phyloP scores from a whole-genome alignment of 2,888 invertebrate genomes.

The Caenorhabditis wallacei region DNA sequence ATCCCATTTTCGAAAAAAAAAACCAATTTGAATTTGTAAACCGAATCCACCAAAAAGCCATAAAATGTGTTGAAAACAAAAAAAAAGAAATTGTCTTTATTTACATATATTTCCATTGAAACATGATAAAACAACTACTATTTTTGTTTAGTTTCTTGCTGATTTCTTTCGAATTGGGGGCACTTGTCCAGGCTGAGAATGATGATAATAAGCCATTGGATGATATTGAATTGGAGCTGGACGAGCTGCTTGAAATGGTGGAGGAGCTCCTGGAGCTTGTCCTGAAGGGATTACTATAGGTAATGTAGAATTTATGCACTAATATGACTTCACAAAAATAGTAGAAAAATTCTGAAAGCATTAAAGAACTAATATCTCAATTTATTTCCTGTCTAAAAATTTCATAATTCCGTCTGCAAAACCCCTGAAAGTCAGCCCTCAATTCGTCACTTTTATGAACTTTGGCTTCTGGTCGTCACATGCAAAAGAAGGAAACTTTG shows the following conservation, averaged over 20 bases:
- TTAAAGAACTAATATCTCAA: too few species aligned
- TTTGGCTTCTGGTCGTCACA: constrained; percentile 14
- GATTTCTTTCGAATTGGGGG: constrained; percentile 47
- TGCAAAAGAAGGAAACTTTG: not conserved
- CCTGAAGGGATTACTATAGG: constrained; percentile 1
- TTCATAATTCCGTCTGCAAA: too few species aligned
- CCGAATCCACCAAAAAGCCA: constrained; percentile 3
- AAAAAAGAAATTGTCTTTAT: constrained; percentile 13
- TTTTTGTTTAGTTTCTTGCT: constrained; percentile 1
- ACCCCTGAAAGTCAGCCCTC: not conserved
- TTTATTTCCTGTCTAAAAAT: too few species aligned
- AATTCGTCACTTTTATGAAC: constrained; percentile 18
- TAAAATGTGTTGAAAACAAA: constrained; percentile 35
- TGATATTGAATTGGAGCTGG: constrained; percentile 51
- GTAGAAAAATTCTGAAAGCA: too few species aligned
- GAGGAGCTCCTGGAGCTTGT: constrained; percentile 4
- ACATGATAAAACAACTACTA: not conserved
- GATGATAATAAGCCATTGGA: constrained; percentile 53
- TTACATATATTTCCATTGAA: constrained; percentile 10
- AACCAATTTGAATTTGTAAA: too few species aligned
- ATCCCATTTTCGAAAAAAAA: too few species aligned
- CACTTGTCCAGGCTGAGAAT: constrained; percentile 18
- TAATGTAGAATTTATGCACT: too few species aligned
- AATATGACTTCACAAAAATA: too few species aligned
- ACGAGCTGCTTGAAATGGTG: constrained; percentile 45